A percentile compares a stretch with the other conserved stretches of the same genome.
These are phyloP conservation scores for Thyatira batis DNA, from an alignment of 2,888 invertebrate genomes.

Conservation along the genomic window DNA sequence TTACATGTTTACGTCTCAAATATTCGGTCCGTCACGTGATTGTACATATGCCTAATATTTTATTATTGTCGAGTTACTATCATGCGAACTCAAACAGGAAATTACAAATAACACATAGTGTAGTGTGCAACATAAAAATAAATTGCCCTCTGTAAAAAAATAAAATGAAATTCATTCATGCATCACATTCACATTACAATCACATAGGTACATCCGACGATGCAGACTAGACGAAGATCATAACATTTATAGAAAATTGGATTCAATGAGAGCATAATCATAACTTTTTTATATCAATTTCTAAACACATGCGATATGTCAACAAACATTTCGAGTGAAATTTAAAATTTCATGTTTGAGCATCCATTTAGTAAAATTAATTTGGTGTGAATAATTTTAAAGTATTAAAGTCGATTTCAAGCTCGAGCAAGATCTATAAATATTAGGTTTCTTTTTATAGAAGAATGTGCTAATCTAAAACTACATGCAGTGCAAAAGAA, in stretches of 20 bases:
- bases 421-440: slow-evolving; percentile 24
- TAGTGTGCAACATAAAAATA: slow-evolving; percentile 45
- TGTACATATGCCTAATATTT: slow-evolving; percentile 21
- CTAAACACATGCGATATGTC: not conserved
- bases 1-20: not conserved
- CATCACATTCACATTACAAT: no score
- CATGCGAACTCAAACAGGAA: slow-evolving; percentile 76
- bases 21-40: not conserved
- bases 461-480: slow-evolving; percentile 43
- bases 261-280: not conserved
- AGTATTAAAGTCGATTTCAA: slow-evolving; percentile 17
- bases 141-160: slow-evolving; percentile 14
- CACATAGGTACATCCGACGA: slow-evolving; percentile 11
- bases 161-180: slow-evolving; percentile 28
- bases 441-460: slow-evolving; percentile 21
- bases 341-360: slow-evolving; percentile 72
- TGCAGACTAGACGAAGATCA: not conserved
- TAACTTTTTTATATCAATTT: not conserved
- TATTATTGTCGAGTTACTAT: slow-evolving; percentile 33
- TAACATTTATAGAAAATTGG: not conserved
- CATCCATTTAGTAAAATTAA: slow-evolving; percentile 32
- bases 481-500: slow-evolving; percentile 64
- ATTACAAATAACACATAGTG: slow-evolving; percentile 48
- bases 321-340: slow-evolving; percentile 14
- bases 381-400: slow-evolving; percentile 4